A percentile compares a stretch with the other conserved stretches of the same genome.
These are phyloP conservation scores for Sphaerophoria rueppellii DNA, from an alignment of 2,888 invertebrate genomes.

Conservation along the genomic window DNA sequence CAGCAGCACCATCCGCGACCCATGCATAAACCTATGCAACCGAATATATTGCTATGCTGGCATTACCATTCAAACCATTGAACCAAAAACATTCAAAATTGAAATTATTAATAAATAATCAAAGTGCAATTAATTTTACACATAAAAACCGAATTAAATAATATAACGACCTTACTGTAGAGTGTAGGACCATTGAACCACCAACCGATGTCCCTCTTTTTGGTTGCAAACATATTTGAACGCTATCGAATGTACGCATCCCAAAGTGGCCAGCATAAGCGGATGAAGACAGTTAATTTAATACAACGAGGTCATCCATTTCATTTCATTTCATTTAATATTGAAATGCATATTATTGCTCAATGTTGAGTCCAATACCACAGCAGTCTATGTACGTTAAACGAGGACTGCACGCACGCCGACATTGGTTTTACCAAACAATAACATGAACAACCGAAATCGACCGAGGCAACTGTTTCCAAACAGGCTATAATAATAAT, in stretches of 20 bases:
- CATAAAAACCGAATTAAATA: constrained; percentile 73
- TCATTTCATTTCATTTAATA: constrained; percentile 73
- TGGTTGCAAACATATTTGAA: constrained; percentile 33
- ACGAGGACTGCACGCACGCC: constrained; percentile 29
- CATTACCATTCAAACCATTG: constrained; percentile 67
- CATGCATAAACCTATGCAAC: not conserved
- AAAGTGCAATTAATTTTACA: constrained; percentile 72
- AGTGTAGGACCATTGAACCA: constrained; percentile 18
- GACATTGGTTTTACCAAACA: constrained; percentile 32
- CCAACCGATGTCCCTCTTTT: constrained; percentile 33
- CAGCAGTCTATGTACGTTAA: constrained; percentile 49
- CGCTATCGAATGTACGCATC: constrained; percentile 58
- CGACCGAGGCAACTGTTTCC: constrained; percentile 53
- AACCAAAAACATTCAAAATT: constrained; percentile 68
- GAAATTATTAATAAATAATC: constrained; percentile 73
- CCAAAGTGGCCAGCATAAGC: not conserved
- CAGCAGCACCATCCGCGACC: no score
- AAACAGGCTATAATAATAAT: constrained; percentile 60
- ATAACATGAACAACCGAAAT: constrained; percentile 46
- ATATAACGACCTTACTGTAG: constrained; percentile 55
- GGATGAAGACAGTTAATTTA: constrained; percentile 69
- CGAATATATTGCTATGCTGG: constrained; percentile 46
- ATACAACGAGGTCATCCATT: constrained; percentile 73
- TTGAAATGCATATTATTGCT: constrained; percentile 71
- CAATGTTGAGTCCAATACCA: constrained; percentile 61